These are phyloP conservation scores for Rhizoglyphus robini DNA, from an alignment of 1,140 invertebrate species.

Conservation along the genomic window DNA sequence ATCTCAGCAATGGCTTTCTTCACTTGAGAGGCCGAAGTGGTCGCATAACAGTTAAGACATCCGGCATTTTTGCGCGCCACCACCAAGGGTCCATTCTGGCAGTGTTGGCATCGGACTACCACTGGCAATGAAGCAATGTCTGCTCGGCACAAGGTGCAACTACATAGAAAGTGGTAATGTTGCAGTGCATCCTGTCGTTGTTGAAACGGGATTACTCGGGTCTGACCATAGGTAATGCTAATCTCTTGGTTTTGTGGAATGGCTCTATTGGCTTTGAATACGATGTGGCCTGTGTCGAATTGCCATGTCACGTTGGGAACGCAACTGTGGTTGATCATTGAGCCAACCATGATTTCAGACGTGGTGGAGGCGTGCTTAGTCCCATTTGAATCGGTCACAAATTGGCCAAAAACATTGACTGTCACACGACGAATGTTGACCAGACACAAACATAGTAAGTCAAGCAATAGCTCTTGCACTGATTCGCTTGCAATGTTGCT, in stretches of 20 bases:
- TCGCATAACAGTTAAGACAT: background rate
- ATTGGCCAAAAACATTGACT: constrained; percentile 5
- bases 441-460: background rate
- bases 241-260: constrained; percentile 9
- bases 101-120: background rate
- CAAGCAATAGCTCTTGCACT: background rate
- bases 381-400: background rate
- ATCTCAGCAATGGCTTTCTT: background rate
- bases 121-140: background rate
- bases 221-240: constrained; percentile 18
- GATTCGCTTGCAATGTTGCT: too few relatives aligned
- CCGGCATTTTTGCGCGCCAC: background rate
- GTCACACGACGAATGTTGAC: background rate
- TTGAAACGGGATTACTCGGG: background rate
- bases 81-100: background rate
- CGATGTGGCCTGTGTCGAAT: background rate
- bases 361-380: background rate
- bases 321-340: constrained; percentile 19
- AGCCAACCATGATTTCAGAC: background rate
- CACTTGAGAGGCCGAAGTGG: background rate
- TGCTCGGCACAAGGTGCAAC: constrained; percentile 1
- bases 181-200: constrained; percentile 5
- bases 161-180: constrained; percentile 5
- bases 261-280: constrained; percentile 15
- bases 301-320: constrained; percentile 11